Conservation (phyloP, 2,797 vertebrate species). For the Pristis pectinata region DNA sequence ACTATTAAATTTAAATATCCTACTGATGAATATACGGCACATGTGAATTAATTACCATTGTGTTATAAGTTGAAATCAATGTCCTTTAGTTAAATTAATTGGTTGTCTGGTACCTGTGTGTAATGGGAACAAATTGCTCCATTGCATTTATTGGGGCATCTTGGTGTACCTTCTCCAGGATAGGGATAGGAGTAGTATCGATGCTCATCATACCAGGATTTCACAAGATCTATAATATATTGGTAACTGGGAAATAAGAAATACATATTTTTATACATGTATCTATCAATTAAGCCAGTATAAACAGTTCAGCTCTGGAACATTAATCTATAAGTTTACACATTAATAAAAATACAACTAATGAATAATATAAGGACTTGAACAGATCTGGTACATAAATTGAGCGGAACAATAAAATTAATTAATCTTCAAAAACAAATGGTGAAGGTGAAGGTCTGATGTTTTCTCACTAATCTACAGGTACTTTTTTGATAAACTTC, state of each 20-base stretch:
- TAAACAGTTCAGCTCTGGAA: neutral
- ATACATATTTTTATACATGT: neutral
- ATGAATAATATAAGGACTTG: neutral
- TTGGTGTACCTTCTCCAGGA: constrained; percentile 52
- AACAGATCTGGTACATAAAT: neutral
- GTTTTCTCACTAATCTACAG: neutral
- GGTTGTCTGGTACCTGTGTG: constrained; percentile 67
- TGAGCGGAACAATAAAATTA: neutral
- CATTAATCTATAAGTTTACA: neutral
- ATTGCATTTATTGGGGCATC: constrained; percentile 64
- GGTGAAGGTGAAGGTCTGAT: neutral
- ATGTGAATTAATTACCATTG: neutral
- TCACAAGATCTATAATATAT: constrained; percentile 68
- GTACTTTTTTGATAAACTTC: neutral
- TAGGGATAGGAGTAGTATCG: constrained; percentile 66
- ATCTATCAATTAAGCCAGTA: neutral
- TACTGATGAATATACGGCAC: neutral
- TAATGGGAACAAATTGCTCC: constrained; percentile 78
- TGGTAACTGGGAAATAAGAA: constrained; percentile 57
- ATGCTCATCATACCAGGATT: constrained; percentile 74
- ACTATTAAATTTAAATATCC: neutral
- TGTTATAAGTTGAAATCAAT: neutral
- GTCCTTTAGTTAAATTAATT: constrained; percentile 3
- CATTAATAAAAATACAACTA: neutral
- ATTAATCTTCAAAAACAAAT: neutral